Conservation (phyloP, 2,797 vertebrate genomes). For the Enoplosus armatus region DNA sequence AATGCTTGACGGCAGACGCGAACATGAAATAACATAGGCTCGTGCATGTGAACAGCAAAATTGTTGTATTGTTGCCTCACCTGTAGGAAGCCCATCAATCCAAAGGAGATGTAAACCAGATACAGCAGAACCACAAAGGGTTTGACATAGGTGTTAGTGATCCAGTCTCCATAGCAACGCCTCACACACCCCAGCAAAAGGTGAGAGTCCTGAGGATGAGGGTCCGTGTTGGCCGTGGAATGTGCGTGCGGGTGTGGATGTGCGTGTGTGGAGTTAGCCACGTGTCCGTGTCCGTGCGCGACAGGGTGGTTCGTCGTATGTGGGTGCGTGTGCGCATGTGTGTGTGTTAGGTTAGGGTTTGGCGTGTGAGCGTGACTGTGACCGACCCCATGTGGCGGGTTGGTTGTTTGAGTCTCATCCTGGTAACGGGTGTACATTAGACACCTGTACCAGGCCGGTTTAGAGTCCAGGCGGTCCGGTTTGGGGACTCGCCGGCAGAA, state of each 20-base stretch:
- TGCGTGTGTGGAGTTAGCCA: constrained; percentile 57
- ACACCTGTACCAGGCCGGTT: constrained; percentile 97
- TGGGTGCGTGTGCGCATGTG: constrained; percentile 43
- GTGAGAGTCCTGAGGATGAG: constrained; percentile 94
- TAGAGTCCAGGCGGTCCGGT: constrained; percentile 91
- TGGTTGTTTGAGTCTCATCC: constrained; percentile 83
- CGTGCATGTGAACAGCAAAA: not conserved
- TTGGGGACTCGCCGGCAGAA: constrained; percentile 93
- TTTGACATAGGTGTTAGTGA: constrained; percentile 99
- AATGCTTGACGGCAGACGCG: not conserved
- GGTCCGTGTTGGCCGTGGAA: constrained; percentile 85
- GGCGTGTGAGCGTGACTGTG: constrained; percentile 28
- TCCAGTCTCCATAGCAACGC: constrained; percentile 99
- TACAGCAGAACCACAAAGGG: constrained; percentile 99
- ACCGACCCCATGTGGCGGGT: constrained; percentile 41
- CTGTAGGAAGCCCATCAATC: constrained; percentile 99
- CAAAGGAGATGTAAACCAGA: constrained; percentile 99
- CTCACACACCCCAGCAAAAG: constrained; percentile 96
- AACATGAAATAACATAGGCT: not conserved
- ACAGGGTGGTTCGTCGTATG: constrained; percentile 31
- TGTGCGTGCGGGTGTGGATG: constrained; percentile 39
- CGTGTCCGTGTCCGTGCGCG: constrained; percentile 36
- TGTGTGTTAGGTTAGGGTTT: constrained; percentile 55
- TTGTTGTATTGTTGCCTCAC: constrained; percentile 63
- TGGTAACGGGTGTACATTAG: constrained; percentile 97